Conservation (phyloP, 2,888 invertebrate genomes). For the Leptodirus hochenwartii region DNA sequence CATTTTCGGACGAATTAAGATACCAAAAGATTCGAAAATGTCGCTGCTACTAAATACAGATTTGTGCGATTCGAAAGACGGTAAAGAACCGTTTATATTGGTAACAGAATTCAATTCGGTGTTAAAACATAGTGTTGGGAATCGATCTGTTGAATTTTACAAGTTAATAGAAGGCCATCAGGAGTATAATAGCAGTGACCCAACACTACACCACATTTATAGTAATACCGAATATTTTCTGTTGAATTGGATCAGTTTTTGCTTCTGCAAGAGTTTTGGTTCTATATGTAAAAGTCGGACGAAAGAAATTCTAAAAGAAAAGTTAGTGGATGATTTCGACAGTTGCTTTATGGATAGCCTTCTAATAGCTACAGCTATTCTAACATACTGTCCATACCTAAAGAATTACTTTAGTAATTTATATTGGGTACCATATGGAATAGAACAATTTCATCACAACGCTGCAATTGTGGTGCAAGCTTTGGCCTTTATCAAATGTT, state of each 20-base stretch:
- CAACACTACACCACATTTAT: no score
- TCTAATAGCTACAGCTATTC: constrained; percentile 33
- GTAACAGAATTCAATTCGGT: constrained; percentile 20
- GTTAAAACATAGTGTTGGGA: not conserved
- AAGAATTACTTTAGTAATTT: constrained; percentile 27
- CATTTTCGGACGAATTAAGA: constrained; percentile 17
- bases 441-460: constrained; percentile 34
- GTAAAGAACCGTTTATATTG: not conserved
- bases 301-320: constrained; percentile 12
- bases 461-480: constrained; percentile 34
- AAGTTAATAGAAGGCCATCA: not conserved
- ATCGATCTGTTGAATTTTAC: not conserved
- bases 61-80: not conserved
- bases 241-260: constrained; percentile 8
- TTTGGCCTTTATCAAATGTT: constrained; percentile 34
- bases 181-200: constrained; percentile 4
- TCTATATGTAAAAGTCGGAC: not conserved
- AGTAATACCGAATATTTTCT: constrained; percentile 4
- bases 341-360: constrained; percentile 35
- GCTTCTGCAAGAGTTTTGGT: constrained; percentile 4
- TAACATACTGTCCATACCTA: constrained; percentile 40
- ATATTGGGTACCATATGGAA: constrained; percentile 24
- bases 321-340: constrained; percentile 27
- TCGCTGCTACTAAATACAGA: not conserved
- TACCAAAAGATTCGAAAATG: no score